Evolutionary conservation across 1,140 invertebrate species (phyloP).

Genomic region (Oncopodura yosiiana): DNA sequence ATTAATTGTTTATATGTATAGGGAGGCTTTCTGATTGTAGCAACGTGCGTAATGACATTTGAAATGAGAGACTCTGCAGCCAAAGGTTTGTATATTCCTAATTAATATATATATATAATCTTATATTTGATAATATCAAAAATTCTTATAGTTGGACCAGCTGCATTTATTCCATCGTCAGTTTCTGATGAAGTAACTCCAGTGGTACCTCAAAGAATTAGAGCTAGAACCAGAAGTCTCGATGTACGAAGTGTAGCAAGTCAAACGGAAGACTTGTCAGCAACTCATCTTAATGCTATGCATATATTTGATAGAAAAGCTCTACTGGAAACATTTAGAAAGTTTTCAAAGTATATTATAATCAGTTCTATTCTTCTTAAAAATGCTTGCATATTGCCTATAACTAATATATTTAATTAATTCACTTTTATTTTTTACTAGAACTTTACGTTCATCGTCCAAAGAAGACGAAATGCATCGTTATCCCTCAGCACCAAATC

Average conservation of each 20-base stretch:
- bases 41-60: constrained; percentile 89
- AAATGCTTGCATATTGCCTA: background rate
- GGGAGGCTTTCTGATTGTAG: constrained; percentile 79
- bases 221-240: constrained; percentile 12
- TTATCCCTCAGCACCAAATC: constrained; percentile 30
- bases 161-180: constrained; percentile 19
- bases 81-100: constrained; percentile 29
- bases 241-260: constrained; percentile 34
- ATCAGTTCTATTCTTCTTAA: background rate
- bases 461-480: constrained; percentile 30
- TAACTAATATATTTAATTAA: background rate
- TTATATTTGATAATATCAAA: background rate
- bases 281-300: constrained; percentile 12
- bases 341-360: constrained; percentile 30
- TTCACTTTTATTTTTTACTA: constrained; percentile 5
- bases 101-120: background rate
- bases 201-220: constrained; percentile 1
- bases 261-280: constrained; percentile 27
- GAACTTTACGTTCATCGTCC: constrained; percentile 28
- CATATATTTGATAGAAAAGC: constrained; percentile 32
- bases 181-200: constrained; percentile 6
- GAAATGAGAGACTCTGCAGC: constrained; percentile 65
- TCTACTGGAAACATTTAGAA: constrained; percentile 33
- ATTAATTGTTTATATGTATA: constrained; percentile 30
- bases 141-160: constrained; percentile 12